These are phyloP conservation scores for Apteryx owenii DNA, from an alignment of 2,113 vertebrate species.

Conservation along the genomic window DNA sequence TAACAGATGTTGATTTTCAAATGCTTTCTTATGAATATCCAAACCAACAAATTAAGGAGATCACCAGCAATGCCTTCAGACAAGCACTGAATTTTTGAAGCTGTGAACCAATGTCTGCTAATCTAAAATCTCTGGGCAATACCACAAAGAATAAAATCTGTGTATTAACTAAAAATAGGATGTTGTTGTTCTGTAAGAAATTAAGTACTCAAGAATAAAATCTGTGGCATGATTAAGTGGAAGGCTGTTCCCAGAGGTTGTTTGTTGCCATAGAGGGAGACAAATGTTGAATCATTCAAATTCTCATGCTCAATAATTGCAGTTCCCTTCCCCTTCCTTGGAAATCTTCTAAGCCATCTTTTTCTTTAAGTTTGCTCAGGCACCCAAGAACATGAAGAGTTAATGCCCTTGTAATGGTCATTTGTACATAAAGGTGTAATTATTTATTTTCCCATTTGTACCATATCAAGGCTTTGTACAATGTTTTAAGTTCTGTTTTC, in stretches of 20 bases:
- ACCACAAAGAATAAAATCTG: slow-evolving; percentile 8
- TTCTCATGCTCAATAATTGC: background rate
- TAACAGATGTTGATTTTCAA: background rate
- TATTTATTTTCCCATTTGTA: slow-evolving; percentile 99
- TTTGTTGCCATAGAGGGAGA: slow-evolving; percentile 2
- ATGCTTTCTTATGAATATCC: background rate
- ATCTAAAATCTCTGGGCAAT: slow-evolving; percentile 14
- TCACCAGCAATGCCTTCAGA: slow-evolving; percentile 65
- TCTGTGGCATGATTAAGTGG: background rate
- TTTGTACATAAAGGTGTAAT: slow-evolving; percentile 97
- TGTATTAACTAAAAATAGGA: background rate
- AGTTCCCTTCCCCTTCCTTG: background rate
- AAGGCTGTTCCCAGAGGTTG: background rate
- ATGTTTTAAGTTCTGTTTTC: slow-evolving; percentile 92
- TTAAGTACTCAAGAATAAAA: background rate
- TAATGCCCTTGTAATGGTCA: slow-evolving; percentile 77
- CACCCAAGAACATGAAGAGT: slow-evolving; percentile 65
- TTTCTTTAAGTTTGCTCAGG: slow-evolving; percentile 73
- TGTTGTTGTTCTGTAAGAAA: background rate
- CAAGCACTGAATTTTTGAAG: slow-evolving; percentile 38
- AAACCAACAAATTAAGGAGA: slow-evolving; percentile 25
- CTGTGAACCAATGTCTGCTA: slow-evolving; percentile 24
- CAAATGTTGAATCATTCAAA: slow-evolving; percentile 27
- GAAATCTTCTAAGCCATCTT: slow-evolving; percentile 30
- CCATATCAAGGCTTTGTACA: slow-evolving; percentile 99